Evolutionary conservation across 2,888 invertebrate species (phyloP), one percentile per base, ranked within the genome.

Genomic region (Tenodera sinensis): DNA sequence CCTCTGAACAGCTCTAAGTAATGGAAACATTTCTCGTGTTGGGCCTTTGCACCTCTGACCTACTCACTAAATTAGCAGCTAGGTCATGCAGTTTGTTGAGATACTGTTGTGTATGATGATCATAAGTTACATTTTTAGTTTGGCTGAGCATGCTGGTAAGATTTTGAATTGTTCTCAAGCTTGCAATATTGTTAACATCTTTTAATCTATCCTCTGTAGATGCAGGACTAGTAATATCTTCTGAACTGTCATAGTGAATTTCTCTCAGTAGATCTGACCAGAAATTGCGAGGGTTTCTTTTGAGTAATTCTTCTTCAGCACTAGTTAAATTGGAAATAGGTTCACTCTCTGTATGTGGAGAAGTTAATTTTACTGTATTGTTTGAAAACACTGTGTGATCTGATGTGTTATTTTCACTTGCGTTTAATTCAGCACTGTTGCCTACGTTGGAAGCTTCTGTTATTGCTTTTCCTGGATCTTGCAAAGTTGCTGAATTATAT

Each of bases 61-160:
- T 71, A 71, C 54, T 25, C 54, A 71, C 25, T 71, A 71, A 20
- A 27, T 87, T 82, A 20, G 71, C 84, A 28, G 87, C 87, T n/a
- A 89, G 84, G 15, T 88, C 84, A 14, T 84, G 87, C 14, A 89
- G 47, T 89, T 84, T 89, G 28, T 30, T 42, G 25, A 89, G 84
- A 84, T 87, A 89, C 12, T 84, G 81, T 14, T 83, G 83, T 84
- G 20, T n/a, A 34, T 87, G 82, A 34, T 14, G 20, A 12, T 85
- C 54, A 27, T 85, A 47, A 28, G 6, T 25, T 4, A 20, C 12
- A 14, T 83, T 27, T 87, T 87, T 42, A 82, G 81, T 82, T 34
- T 27, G 27, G 15, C 34, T 87, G 14, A 87, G 6, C 82, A 82
- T 9, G 25, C n/a, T 34, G 8, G 83, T 14, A 3, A 83, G n/a